These are phyloP conservation scores for Parthenolecanium corni DNA, from an alignment of 2,888 invertebrate species.

Conservation along the genomic window DNA sequence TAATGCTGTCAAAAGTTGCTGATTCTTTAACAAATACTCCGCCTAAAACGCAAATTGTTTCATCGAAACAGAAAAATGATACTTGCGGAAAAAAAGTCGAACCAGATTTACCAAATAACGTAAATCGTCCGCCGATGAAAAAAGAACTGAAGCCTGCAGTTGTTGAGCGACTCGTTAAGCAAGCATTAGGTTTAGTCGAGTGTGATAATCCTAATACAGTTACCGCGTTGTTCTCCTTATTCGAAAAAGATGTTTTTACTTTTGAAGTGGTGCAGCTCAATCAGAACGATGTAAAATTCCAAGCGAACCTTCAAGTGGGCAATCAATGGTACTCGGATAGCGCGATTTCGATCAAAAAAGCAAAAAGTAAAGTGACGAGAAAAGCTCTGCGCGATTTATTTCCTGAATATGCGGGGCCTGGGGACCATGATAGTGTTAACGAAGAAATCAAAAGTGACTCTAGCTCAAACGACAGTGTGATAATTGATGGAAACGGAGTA, in stretches of 20 bases:
- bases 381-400: slow-evolving; percentile 18
- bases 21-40: not conserved
- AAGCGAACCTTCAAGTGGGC: not conserved
- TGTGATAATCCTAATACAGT: slow-evolving; percentile 18
- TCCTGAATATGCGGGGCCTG: not conserved
- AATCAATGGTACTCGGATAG: not conserved
- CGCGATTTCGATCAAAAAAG: slow-evolving; percentile 6
- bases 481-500: not conserved
- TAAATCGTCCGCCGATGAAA: not conserved
- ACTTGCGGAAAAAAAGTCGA: not conserved
- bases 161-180: slow-evolving; percentile 12
- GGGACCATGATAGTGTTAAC: not conserved
- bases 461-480: not conserved
- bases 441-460: not conserved
- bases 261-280: not conserved
- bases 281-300: not conserved
- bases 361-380: slow-evolving; percentile 4
- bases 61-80: not conserved
- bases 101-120: not conserved
- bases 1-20: not conserved
- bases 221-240: slow-evolving; percentile 8
- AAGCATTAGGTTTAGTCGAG: slow-evolving; percentile 4
- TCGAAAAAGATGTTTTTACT: slow-evolving; percentile 6
- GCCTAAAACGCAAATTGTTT: not conserved
- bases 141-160: slow-evolving; percentile 7